Conservation (phyloP, 2,113 vertebrate species). For the Sprattus sprattus region DNA sequence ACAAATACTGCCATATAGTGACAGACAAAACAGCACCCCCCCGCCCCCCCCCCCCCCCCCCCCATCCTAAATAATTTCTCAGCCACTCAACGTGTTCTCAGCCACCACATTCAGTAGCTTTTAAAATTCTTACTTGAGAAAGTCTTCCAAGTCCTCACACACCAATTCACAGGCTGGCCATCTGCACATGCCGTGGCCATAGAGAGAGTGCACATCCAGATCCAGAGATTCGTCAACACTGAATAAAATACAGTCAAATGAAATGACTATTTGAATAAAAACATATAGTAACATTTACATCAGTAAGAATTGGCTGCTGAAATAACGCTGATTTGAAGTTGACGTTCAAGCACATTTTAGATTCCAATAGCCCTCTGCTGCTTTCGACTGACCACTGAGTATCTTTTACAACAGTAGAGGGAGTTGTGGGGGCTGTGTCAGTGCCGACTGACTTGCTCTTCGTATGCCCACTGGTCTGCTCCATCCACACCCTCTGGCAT, state of each 20-base stretch:
- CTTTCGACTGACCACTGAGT: constrained; percentile 56
- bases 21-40: neutral
- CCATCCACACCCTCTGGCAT: constrained; percentile 89
- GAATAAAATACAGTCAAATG: constrained; percentile 64
- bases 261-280: constrained; percentile 58
- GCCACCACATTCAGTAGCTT: too few species aligned
- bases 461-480: constrained; percentile 74
- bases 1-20: neutral
- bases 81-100: neutral
- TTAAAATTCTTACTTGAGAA: constrained; percentile 82
- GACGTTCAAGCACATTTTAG: too few species aligned
- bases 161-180: constrained; percentile 92
- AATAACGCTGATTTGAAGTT: too few species aligned
- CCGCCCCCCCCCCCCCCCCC: too few species aligned
- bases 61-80: neutral
- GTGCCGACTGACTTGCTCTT: constrained; percentile 30
- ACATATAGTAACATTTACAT: constrained; percentile 34
- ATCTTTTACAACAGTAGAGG: constrained; percentile 77
- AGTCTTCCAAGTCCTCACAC: constrained; percentile 89
- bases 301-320: constrained; percentile 25
- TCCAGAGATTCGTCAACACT: constrained; percentile 66
- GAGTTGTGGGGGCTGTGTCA: constrained; percentile 67
- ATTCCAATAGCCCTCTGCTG: too few species aligned
- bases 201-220: constrained; percentile 79
- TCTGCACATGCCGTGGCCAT: constrained; percentile 88